Conservation (phyloP, 92 coral and sea anemone species). For the Galaxea fascicularis region DNA sequence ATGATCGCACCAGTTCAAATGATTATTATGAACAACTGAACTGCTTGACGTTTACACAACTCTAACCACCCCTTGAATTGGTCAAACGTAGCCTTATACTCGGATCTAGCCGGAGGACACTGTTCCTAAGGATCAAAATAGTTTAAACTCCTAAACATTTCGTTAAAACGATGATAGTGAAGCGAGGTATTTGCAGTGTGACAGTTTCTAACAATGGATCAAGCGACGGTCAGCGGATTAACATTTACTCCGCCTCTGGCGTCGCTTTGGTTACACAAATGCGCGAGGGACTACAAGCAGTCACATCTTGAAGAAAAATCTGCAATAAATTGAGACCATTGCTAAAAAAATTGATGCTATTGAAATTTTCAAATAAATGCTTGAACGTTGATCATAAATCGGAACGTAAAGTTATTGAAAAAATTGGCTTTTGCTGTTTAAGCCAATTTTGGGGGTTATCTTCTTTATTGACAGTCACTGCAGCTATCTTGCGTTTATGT, state of each 20-base stretch:
- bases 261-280: not conserved
- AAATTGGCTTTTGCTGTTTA: not conserved
- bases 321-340: not conserved
- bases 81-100: not conserved
- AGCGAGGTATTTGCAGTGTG: too few relatives aligned
- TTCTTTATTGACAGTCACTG: too few relatives aligned
- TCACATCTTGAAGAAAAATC: too few relatives aligned
- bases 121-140: too few relatives aligned
- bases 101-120: too few relatives aligned
- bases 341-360: too few relatives aligned
- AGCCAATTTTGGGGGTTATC: not conserved
- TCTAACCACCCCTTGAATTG: not conserved
- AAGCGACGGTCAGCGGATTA: not conserved
- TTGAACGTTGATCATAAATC: not conserved
- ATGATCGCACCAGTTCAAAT: not conserved
- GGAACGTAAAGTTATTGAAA: not conserved
- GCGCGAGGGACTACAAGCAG: too few relatives aligned
- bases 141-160: too few relatives aligned
- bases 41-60: not conserved
- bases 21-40: not conserved
- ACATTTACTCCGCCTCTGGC: not conserved
- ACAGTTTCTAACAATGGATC: not conserved
- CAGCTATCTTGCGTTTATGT: not conserved
- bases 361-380: not conserved
- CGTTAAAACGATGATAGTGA: too few relatives aligned